Conservation (phyloP, 30 jellyfish, hydroid and myxozoan genomes). For the Cassiopea andromeda region DNA sequence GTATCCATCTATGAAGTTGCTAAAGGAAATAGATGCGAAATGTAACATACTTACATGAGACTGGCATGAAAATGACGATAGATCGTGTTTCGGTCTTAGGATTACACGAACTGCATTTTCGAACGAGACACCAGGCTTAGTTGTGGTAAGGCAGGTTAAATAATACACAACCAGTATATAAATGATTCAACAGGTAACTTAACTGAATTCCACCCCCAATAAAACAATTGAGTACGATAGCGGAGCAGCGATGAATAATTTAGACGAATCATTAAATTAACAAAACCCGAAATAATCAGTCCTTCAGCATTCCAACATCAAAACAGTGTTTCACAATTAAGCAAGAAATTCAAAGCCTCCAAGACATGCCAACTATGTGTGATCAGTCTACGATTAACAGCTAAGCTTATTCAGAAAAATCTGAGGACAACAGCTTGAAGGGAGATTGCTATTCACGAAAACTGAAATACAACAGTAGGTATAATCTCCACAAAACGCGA, state of each 20-base stretch:
- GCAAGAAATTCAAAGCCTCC: not conserved
- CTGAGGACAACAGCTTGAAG: too few relatives aligned
- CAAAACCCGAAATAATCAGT: not conserved
- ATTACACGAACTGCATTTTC: not conserved
- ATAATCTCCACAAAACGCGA: not conserved
- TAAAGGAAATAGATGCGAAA: too few relatives aligned
- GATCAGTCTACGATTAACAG: not conserved
- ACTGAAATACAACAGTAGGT: constrained; percentile 2
- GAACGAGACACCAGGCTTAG: not conserved
- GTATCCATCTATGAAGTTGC: too few relatives aligned
- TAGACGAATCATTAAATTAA: not conserved
- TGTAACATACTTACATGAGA: too few relatives aligned
- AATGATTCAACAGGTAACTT: not conserved
- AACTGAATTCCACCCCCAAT: not conserved
- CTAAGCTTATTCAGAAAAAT: not conserved
- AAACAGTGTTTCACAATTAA: not conserved
- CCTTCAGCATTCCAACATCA: not conserved
- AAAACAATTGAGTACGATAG: not conserved
- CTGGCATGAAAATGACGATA: too few relatives aligned
- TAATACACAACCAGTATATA: not conserved
- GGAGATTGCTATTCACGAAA: too few relatives aligned
- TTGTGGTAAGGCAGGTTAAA: not conserved
- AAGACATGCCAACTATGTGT: not conserved
- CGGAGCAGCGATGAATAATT: constrained; percentile 8
- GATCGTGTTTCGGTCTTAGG: not conserved